Evolutionary conservation across 2,797 vertebrate species (phyloP), one percentile per base, ranked within the genome.

Genomic region (Lagocephalus sceleratus): DNA sequence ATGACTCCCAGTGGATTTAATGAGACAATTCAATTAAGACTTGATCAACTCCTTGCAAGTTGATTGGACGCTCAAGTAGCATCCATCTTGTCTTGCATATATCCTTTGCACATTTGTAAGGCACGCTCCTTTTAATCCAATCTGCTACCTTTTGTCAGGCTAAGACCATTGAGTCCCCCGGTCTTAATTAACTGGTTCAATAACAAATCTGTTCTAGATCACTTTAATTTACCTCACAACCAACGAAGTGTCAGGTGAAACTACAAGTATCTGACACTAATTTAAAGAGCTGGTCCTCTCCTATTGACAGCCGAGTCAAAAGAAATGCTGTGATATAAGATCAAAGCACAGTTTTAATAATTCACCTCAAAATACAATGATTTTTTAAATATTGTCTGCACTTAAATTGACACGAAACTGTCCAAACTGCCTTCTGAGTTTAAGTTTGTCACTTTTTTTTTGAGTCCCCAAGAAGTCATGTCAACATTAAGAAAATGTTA

Each of bases 181-280:
- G 59, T 70, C 45, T 79, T 87, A 84, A 88, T 89, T 90, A 87
- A 88, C 56, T 38, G 51, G 82, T 77, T 88, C 86, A 82, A 88
- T 87, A 86, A 77, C 77, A 71, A 73, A 85, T 85, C 77, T 86
- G 71, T 82, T 76, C 74, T 66, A 32, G 42, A 86, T 84, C 82
- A 73, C 81, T 87, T 86, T 88, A 50, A 87, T 85, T 86, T 86
- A 75, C 85, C 69, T 66, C 73, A 60, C 64, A 66, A 54, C 69
- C 50, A 54, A 25, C 77, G 73, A 82, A 59, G 71, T 50, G 63
- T 81, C 74, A 68, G 60, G 65, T 65, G 41, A 50, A 68, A 66
- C 58, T 62, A 61, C 67, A 54, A 57, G 57, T 38, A 63, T 73
- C 64, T 70, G 71, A 22, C 68, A 83, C 78, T 89, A 85, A 88